Evolutionary conservation across 1,140 invertebrate genomes (phyloP), one percentile per base, ranked within the genome.

Genomic region (Batillaria attramentaria): DNA sequence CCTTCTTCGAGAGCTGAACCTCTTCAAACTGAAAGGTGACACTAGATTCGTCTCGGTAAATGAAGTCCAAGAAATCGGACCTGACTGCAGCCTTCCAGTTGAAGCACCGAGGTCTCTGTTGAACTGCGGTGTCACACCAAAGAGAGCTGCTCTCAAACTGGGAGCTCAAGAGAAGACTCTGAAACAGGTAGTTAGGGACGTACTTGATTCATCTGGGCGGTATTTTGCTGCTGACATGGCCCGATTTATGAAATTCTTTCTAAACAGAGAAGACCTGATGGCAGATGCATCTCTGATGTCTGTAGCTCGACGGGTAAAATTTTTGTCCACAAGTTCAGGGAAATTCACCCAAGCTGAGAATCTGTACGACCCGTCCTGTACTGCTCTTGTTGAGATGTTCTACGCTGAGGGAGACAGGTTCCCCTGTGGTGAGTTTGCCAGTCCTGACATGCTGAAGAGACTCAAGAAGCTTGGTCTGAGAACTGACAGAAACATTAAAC

Each of bases 321-420:
- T 80, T 70, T 37, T 80, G n/a, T 16, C 41, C 43, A 62, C 78
- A 31, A 39, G 57, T 24, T 24, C 41, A 6, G 75, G 69, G 2
- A 54, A 41, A 5, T n/a, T 65, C 5, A 35, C 39, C 31, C 66
- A 18, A 35, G 46, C 75, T 28, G 41, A 5, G 20, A 75, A 80
- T 6, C 24, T 83, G 37, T 83, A 78, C 68, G 70, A 80, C 69
- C 75, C 70, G 24, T 42, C 54, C 35, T 46, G 35, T 2, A 18
- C 54, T n/a, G n/a, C 60, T 4, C 62, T 83, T 20, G 42, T 46
- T 42, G 72, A 77, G 13, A 39, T 83, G 0, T 83, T 83, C 41
- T 31, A 72, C 35, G 74, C 42, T n/a, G n/a, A n/a, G n/a, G n/a
- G n/a, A 5, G 60, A 83, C 37, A 70, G 31, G 66, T 83, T 83